Evolutionary conservation across 2,888 invertebrate species (phyloP).

Genomic region (Chrysolina haemoptera): DNA sequence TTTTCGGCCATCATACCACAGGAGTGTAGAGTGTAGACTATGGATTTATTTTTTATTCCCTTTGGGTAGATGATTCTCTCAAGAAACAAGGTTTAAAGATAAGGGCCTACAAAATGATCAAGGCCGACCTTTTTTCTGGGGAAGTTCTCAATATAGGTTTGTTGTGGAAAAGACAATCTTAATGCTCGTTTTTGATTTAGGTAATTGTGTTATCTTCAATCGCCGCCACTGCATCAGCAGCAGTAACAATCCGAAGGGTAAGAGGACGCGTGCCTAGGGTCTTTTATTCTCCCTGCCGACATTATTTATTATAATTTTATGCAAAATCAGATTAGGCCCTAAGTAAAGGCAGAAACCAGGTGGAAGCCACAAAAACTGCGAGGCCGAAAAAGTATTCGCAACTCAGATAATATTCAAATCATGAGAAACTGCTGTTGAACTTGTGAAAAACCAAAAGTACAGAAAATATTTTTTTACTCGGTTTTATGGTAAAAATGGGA

Average conservation of each 20-base stretch:
- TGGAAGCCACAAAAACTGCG: slow-evolving; percentile 18
- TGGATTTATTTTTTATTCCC: no score
- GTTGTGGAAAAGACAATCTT: no score
- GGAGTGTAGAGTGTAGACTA: no score
- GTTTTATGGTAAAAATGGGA: no score
- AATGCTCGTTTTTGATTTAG: no score
- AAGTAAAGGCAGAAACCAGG: slow-evolving; percentile 18
- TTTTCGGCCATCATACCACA: no score
- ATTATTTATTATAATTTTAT: slow-evolving; percentile 23
- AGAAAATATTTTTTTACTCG: not conserved
- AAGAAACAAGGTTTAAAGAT: no score
- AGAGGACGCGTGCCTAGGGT: slow-evolving; percentile 22
- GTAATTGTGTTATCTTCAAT: not conserved
- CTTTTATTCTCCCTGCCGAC: slow-evolving; percentile 8
- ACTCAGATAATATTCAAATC: slow-evolving; percentile 18
- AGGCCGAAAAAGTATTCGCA: slow-evolving; percentile 6
- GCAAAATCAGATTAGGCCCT: slow-evolving; percentile 18
- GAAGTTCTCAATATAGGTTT: no score
- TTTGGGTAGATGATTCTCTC: no score
- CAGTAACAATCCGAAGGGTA: slow-evolving; percentile 2
- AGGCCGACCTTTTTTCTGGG: no score
- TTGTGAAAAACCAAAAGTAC: not conserved
- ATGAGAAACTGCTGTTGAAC: not conserved
- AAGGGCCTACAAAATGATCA: no score
- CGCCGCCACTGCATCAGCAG: slow-evolving; percentile 13